Evolutionary conservation across 2,888 invertebrate species (phyloP), one percentile per base, ranked within the genome.

Genomic region (Microctonus aethiopoides): DNA sequence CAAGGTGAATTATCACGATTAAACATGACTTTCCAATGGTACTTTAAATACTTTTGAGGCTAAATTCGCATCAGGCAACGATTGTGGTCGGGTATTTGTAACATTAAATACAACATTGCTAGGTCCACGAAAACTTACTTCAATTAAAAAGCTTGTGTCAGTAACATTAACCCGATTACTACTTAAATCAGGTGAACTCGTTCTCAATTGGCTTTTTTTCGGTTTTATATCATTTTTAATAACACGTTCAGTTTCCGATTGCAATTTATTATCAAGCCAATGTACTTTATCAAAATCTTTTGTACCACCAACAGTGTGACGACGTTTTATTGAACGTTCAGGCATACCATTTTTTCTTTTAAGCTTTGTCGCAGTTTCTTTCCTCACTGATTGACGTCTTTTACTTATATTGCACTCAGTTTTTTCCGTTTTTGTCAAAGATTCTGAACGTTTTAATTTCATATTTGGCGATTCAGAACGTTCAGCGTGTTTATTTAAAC

Each of bases 271-370:
- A 73, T 90, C 89, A 67, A 89, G 79, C 89, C 89, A 90, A 56
- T 89, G 89, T 22, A 91, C 88, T 74, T 91, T 91, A 77, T 92
- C 92, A 22, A 91, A 94, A 87, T 96, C 96, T 87, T 95, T 95
- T n/a, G 95, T 94, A 67, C 97, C 96, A 73, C 96, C 96, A 9
- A 97, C 96, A 0, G 97, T 97, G 88, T 97, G 96, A 32, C 97
- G 90, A 54, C 97, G 90, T 87, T 95, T 95, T 81, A 95, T 94
- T 74, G 94, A 94, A 76, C 93, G 88, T 86, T 93, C 93, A n/a
- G 91, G 92, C 92, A 91, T 92, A 72, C 93, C 93, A 85, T 92
- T 93, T 87, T 93, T 93, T 76, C 93, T 88, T 86, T 93, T 93
- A 70, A 92, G 87, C 84, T 93, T 92, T 65, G 90, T 90, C 29